Conservation (phyloP, 1,140 invertebrate species). For the Telenomus remus region DNA sequence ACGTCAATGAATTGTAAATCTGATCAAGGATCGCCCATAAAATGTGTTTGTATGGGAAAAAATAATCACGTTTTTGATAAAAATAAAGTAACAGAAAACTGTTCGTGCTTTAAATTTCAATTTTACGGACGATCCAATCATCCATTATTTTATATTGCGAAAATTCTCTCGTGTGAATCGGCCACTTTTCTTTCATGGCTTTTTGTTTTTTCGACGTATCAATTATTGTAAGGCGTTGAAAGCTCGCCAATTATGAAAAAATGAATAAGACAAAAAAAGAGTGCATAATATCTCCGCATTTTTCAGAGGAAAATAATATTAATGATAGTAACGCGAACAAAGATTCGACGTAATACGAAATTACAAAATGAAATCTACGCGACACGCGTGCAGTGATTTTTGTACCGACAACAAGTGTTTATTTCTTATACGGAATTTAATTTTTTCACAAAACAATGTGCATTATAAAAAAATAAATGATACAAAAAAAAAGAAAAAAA, state of each 20-base stretch:
- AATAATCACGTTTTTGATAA: no score
- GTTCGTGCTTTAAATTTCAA: neutral
- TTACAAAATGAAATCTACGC: slow-evolving; percentile 56
- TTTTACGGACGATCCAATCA: no score
- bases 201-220: slow-evolving; percentile 53
- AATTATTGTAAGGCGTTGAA: slow-evolving; percentile 27
- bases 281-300: slow-evolving; percentile 58
- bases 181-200: slow-evolving; percentile 40
- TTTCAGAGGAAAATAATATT: slow-evolving; percentile 42
- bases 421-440: slow-evolving; percentile 72
- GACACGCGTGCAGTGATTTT: slow-evolving; percentile 63
- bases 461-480: slow-evolving; percentile 72
- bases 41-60: no score
- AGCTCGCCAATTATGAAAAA: slow-evolving; percentile 19
- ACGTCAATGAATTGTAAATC: no score
- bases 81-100: no score
- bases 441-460: slow-evolving; percentile 74
- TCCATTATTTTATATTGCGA: slow-evolving; percentile 10
- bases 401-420: slow-evolving; percentile 68
- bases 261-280: slow-evolving; percentile 17
- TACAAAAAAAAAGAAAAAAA: slow-evolving; percentile 65
- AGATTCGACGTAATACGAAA: slow-evolving; percentile 60
- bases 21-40: no score
- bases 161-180: slow-evolving; percentile 33
- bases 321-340: slow-evolving; percentile 55